These are phyloP conservation scores for Ailuropoda melanoleuca DNA, from an alignment of 2,113 vertebrate genomes.

Conservation along the genomic window DNA sequence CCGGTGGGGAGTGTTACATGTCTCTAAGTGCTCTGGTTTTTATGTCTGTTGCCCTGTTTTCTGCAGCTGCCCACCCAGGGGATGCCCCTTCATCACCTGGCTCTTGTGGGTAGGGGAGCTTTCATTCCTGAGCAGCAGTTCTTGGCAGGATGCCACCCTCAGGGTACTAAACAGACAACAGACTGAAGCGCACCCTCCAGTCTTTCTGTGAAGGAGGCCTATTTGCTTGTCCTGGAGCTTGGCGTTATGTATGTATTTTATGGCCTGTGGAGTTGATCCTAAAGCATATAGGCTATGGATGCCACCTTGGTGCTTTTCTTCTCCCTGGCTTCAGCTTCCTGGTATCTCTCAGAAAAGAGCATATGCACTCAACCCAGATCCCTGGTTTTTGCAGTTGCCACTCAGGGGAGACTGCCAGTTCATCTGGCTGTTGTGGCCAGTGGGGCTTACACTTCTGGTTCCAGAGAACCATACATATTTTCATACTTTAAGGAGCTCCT, in stretches of 20 bases:
- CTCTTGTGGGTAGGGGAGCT: neutral
- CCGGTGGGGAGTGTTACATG: neutral
- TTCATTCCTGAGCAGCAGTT: neutral
- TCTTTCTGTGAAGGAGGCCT: neutral
- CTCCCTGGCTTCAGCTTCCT: neutral
- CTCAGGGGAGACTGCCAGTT: neutral
- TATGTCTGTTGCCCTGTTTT: neutral
- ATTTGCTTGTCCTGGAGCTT: neutral
- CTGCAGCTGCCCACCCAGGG: neutral
- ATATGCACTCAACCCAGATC: neutral
- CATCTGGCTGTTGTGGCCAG: neutral
- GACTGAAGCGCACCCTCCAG: neutral
- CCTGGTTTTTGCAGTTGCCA: neutral
- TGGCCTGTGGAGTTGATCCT: neutral
- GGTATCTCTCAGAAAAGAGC: neutral
- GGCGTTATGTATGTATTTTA: neutral
- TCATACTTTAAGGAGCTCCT: neutral
- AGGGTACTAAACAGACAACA: neutral
- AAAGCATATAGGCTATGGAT: neutral
- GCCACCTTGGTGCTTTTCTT: neutral
- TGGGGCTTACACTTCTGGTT: neutral
- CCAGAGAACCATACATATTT: neutral
- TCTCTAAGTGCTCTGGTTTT: neutral
- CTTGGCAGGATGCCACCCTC: neutral
- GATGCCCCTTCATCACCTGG: neutral